Evolutionary conservation across 2,888 invertebrate species (phyloP), one percentile per base, ranked within the genome.

Genomic region (Ferdinandea cuprea): DNA sequence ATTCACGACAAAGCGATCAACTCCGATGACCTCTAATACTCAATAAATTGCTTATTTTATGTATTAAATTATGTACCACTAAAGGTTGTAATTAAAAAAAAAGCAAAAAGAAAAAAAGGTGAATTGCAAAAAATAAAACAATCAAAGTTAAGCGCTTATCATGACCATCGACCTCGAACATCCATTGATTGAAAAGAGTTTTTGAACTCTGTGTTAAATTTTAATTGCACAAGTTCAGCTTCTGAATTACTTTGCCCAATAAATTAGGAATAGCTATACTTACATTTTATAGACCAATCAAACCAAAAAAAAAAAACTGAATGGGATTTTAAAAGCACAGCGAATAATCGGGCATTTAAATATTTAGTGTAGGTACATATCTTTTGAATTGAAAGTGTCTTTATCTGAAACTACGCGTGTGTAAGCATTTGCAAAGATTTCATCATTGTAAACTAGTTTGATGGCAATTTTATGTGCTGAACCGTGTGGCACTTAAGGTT

Each of bases 171-270:
- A 19, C 13, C 9, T 5, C 28, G 17, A 65, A 15, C 35, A 17
- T 25, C n/a, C 25, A 37, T 42, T 40, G 65, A 66, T 66, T 66
- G 50, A 40, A 59, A 71, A 71, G 30, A 30, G 48, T 37, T 59
- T 50, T 9, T 32, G 42, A 56, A 46, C 25, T 44, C 44, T 37
- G n/a, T 8, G n/a, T 8, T 25, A 15, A 9, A 21, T 37, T 58
- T 61, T 61, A 54, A 54, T 56, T 44, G 6, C 58, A 17, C 19
- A n/a, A 59, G 58, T 40, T 58, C 37, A 37, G 58, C 66, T 74
- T 66, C 74, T 42, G 74, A 44, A 74, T 74, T 74, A 74, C 74
- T 59, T 58, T 50, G 32, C 11, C 30, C 48, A 65, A 50, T 56
- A 66, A 74, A 74, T 61, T 52, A n/a, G n/a, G n/a, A n/a, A n/a